Base-by-base conservation (phyloP, 2,797 vertebrate species). In the Acomys russatus region DNA sequence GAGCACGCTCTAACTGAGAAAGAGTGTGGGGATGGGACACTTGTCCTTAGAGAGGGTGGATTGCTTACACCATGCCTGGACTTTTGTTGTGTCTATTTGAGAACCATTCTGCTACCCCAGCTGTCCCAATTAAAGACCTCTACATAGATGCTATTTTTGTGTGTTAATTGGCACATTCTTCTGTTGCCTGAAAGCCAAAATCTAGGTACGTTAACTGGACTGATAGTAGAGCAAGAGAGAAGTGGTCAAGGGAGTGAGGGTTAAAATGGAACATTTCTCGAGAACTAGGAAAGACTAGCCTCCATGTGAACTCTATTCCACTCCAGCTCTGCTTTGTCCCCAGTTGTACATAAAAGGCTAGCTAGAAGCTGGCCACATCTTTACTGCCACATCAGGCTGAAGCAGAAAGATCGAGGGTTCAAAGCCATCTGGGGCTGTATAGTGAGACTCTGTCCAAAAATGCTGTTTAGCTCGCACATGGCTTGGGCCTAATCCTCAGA, bases 11-110 rank as follows among this genome's bases (percentile, higher is more conserved):
- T 94, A 87, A 86, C 90, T 89, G 90, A 97, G 92, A 94, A 90
- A 78, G 91, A 14, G 6, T 56, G 51, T 59, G 51, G 87, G 92
- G 94, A 83, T 14, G 54, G 89, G 74, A 64, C 56, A 28, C 71
- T 94, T 84, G 88, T 92, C 83, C 91, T 89, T 54, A 76, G 83
- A 83, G 78, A 86, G 28, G 90, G 64, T 44, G 12, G 96, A 70
- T 94, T 91, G 68, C 95, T 96, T 94, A 91, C 88, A 86, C 91
- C 85, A 17, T 18, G 93, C 89, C 90, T 97, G 95, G 86, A 77
- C 97, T 94, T 94, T 83, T 70, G 85, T 95, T 64, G 94, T 9
- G 44, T 38, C 89, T 63, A 56, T 83, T 77, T 85, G 63, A 51
- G 17, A 83, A 78, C 44, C 25, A 82, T 59, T 86, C 51, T 94